Base-by-base conservation (phyloP, 2,888 invertebrate species). In the Magallana nippona region DNA sequence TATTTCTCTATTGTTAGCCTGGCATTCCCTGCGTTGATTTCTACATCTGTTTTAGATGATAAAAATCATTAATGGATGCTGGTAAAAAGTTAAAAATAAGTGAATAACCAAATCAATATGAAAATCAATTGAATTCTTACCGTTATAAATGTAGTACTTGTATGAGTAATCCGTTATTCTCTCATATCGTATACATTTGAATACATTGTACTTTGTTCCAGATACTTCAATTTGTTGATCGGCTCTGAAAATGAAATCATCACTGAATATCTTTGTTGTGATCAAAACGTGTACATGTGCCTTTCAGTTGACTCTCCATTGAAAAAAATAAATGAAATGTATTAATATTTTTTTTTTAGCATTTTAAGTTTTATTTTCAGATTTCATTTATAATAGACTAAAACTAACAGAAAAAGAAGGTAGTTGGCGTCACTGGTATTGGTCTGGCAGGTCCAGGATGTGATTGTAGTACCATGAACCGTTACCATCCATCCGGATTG, bases 141-240 rank as follows among this genome's bases (percentile, higher is more conserved):
- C 85, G 62, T 83, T 58, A 11, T 63, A 27, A 13, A 86, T 62
- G 56, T 82, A 86, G 60, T 86, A 86, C n/a, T 80, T 82, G 44
- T 83, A 86, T 5, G 85, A 84, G 44, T 82, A 78, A 63, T 82
- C 81, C 62, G 85, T 86, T 19, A 84, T 79, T 58, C 79, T 81
- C 22, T 80, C 82, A 83, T 84, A 86, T 19, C 78, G 63, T 22
- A 86, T 84, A 55, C 85, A 86, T 55, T 82, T 60, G 56, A 78
- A 84, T 11, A 79, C 84, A 44, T 81, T 78, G 56, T 81, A 84
- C 27, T 55, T 55, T 10, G 55, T 63, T 55, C 71, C 71, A 55
- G 58, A 60, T 15, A 60, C 55, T 13, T 55, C 71, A 15, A 82
- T 15, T 27, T 79, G 79, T 56, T 79, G 79, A 57, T 79, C 79